Base-by-base conservation (phyloP, 2,888 invertebrate genomes). In the Hirtodrosophila duncani region DNA sequence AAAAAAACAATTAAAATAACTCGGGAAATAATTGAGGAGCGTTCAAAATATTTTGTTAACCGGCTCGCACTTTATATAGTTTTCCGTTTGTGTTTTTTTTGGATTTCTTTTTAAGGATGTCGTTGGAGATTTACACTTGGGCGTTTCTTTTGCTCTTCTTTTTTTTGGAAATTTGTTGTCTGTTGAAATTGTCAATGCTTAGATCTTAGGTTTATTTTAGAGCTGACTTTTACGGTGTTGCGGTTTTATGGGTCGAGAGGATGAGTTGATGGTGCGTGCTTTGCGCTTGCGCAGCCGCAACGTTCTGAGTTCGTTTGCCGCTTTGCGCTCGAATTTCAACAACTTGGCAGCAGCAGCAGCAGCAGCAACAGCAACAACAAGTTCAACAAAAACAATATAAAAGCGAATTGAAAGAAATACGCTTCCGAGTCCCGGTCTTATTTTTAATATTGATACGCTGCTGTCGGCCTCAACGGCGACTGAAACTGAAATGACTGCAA, bases 241-340 rank as follows among this genome's bases (percentile, higher is more conserved):
- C 13, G 30, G 7, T 24, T 21, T 58, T 33, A 29, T 33, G 36
- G 9, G 34, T 44, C 11, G 57, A 41, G 56, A 64, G 67, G 46
- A 51, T 41, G 27, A 37, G 29, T 57, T 50, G 42, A 43, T 44
- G 61, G 44, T 60, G 67, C 78, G 84, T 82, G 80, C 70, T 82
- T 74, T 71, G 66, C 75, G 83, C 64, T 79, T 81, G 84, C 82
- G 83, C 83, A 79, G 67, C 58, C 68, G 70, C 66, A 69, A 67
- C 72, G 84, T 84, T 84, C 84, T 84, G 84, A 78, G 56, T 70
- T 67, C 67, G 72, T 57, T 61, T 63, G 67, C 43, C 67, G 67
- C 53, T 66, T 61, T 61, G 61, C 69, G 68, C 62, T 71, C 67
- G 81, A 66, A 81, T 79, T 72, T 81, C 61, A 74, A 80, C 65